phyloP scores from a whole-genome alignment of 1,140 invertebrate species.

The Apis florea region DNA sequence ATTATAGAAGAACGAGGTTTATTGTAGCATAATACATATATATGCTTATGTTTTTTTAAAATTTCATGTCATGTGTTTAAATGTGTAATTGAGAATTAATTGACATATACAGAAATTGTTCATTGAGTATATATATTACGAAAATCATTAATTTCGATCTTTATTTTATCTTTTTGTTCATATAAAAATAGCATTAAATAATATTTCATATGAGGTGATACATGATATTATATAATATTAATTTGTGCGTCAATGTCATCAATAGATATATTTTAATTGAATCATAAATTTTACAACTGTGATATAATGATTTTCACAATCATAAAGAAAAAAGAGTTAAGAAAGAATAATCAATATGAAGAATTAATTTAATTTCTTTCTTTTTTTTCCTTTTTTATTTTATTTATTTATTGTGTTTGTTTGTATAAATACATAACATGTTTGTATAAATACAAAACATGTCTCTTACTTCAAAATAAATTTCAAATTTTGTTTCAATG shows the following conservation, averaged over 20 bases:
- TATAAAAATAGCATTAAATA: not conserved
- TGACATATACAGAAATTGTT: not conserved
- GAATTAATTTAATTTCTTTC: not conserved
- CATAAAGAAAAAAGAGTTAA: not conserved
- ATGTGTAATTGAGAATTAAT: slow-evolving; percentile 36
- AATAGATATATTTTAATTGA: not conserved
- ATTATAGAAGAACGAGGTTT: slow-evolving; percentile 32
- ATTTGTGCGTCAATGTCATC: not conserved
- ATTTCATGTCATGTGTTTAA: slow-evolving; percentile 45
- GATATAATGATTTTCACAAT: not conserved
- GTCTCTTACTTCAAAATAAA: not conserved
- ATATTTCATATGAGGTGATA: not conserved
- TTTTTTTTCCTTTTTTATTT: not conserved
- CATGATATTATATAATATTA: no score
- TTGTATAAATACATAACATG: not conserved
- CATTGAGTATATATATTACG: not conserved
- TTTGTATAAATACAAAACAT: not conserved
- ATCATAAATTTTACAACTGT: not conserved
- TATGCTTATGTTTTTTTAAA: slow-evolving; percentile 48
- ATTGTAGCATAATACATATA: slow-evolving; percentile 40
- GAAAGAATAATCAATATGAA: not conserved
- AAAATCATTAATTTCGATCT: not conserved
- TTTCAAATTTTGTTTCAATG: not conserved
- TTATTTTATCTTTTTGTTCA: not conserved
- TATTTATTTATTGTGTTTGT: not conserved